Base-by-base conservation (phyloP, 2,113 vertebrate species). In the Taurulus bubalis region DNA sequence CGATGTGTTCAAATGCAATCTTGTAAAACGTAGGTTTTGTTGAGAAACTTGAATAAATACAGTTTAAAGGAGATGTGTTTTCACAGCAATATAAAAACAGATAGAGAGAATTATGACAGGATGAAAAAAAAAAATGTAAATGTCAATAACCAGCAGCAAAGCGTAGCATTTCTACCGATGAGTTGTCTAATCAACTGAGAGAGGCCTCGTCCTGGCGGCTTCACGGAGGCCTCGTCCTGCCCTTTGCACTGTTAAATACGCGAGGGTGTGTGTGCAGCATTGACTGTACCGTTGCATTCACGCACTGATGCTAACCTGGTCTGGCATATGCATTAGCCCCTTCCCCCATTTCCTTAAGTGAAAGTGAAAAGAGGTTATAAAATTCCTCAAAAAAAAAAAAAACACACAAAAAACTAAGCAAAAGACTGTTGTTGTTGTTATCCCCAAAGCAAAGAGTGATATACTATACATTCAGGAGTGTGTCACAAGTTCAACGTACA, bases 261-360 rank as follows among this genome's bases (percentile, higher is more conserved):
- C 4, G 15, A n/a, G 9, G 12, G 24, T 58, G 66, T 58, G 66
- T 78, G 66, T 63, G 32, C 11, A 38, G 22, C 85, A 86, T 49
- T 62, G 87, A 90, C 81, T 79, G 72, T 83, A 74, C 86, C 75
- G 79, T 92, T 89, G 89, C 83, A 76, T 83, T 89, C 74, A 67
- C 72, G 34, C 82, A 85, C 89, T 87, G 92, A 89, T 69, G 84
- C 66, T 92, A 91, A 93, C 81, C 36, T 65, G 16, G 55, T 81
- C 77, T 90, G 89, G 82, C 90, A 79, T 90, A 84, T 88, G 88
- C 80, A 83, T 85, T 74, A 86, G 86, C 79, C 84, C 80, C 85
- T 90, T 78, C 75, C 86, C 84, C 71, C 77, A 63, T 82, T 88
- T 90, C 65, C 42, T 70, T 64, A 3, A 32, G 58, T 88, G 79